A percentile compares a stretch with the other conserved stretches of the same genome.
Conservation (phyloP, 2,797 vertebrate genomes). For the Bradypodion ventrale region DNA sequence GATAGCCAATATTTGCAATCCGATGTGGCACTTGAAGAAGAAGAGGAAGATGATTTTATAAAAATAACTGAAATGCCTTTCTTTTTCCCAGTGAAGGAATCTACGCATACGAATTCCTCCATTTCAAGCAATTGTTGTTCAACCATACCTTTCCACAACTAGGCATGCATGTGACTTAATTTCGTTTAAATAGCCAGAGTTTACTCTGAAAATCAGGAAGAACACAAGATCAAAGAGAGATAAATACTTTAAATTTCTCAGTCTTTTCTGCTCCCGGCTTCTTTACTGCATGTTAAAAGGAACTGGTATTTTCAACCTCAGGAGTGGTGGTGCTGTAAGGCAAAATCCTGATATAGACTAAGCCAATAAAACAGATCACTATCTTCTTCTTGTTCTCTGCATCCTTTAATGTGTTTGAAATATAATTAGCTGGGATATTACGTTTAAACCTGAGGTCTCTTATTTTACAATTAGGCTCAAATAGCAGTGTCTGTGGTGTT, state of each 20-base stretch:
- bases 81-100: neutral
- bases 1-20: no score
- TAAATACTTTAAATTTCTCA: constrained; percentile 27
- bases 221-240: constrained; percentile 9
- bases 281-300: constrained; percentile 38
- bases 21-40: no score
- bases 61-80: neutral
- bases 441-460: constrained; percentile 60
- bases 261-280: constrained; percentile 13
- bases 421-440: constrained; percentile 60
- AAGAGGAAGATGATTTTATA: no score
- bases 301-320: constrained; percentile 32
- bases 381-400: constrained; percentile 38
- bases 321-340: neutral
- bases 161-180: constrained; percentile 31
- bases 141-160: constrained; percentile 16
- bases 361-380: constrained; percentile 49
- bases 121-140: neutral
- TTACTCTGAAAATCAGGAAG: constrained; percentile 11
- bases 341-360: constrained; percentile 56
- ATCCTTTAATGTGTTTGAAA: constrained; percentile 51
- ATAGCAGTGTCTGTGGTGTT: constrained; percentile 44
- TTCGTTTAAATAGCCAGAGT: constrained; percentile 43
- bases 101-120: constrained; percentile 18
- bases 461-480: constrained; percentile 66